Evolutionary conservation across 2,113 vertebrate genomes (phyloP).

Genomic region (Gracilinanus agilis): DNA sequence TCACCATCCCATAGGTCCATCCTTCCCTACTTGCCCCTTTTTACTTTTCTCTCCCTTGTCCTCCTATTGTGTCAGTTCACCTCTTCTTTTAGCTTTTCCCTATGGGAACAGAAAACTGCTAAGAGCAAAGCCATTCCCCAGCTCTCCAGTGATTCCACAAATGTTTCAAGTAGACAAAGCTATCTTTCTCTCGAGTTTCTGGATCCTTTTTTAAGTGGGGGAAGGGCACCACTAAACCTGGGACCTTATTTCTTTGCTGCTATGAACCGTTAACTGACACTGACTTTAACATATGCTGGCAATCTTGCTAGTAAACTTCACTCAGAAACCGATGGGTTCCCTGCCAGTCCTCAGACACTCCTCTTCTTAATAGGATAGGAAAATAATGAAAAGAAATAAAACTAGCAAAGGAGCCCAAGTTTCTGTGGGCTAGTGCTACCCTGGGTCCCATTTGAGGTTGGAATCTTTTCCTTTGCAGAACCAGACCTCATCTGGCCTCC

Average conservation of each 20-base stretch:
- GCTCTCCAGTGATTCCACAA: neutral
- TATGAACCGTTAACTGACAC: constrained; percentile 61
- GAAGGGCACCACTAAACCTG: constrained; percentile 49
- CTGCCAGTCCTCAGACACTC: constrained; percentile 57
- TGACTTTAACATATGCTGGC: constrained; percentile 67
- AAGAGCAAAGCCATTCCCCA: constrained; percentile 12
- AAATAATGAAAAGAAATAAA: constrained; percentile 50
- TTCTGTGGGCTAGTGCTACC: neutral
- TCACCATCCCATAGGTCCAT: too few species aligned
- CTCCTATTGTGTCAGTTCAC: neutral
- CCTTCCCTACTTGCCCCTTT: neutral
- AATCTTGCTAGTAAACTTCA: constrained; percentile 72
- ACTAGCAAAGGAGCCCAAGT: constrained; percentile 12
- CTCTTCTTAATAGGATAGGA: constrained; percentile 71
- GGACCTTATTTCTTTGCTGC: constrained; percentile 60
- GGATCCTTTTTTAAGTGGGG: constrained; percentile 61
- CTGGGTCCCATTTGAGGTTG: constrained; percentile 27
- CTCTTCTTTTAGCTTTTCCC: constrained; percentile 32
- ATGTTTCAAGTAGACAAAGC: constrained; percentile 41
- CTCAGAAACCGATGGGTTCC: constrained; percentile 63
- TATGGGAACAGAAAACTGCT: constrained; percentile 28
- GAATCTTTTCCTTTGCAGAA: constrained; percentile 56
- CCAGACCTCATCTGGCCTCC: constrained; percentile 73
- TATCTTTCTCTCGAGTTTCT: constrained; percentile 65
- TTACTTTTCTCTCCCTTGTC: neutral